Base-by-base conservation (phyloP, 23 tunicate species). In the Pegea sp. region DNA sequence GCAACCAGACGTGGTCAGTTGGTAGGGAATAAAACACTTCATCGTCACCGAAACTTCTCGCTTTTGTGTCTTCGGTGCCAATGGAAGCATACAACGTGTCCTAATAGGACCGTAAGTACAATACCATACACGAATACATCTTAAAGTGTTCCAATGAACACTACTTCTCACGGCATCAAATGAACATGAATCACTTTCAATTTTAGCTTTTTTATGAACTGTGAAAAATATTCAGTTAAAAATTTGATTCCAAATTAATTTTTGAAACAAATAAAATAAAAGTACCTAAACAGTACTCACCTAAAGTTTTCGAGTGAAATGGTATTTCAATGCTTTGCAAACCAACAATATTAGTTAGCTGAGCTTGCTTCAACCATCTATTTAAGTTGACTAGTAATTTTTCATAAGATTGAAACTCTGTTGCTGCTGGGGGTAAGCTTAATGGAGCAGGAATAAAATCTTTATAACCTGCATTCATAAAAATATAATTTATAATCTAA, bases 1-100 rank as follows among this genome's bases (percentile, higher is more conserved):
- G 31, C 89, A 77, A 1, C 89, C 75, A 4, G 56, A 43, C 20
- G 60, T 62, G 57, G 89, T 77, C 24, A 77, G 32, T 53, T 77
- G 75, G 1, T 44, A 46, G 0, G 89, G 89, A 4, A 68, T 60
- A 48, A 77, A 62, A 24, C 71, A 64, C 5, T 56, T 32, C 25
- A 77, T 44, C 5, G 64, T 16, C 13, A 38, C 46, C 13, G 72
- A 34, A 65, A 42, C 42, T 59, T 49, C 30, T 31, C 26, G 2
- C 18, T 52, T 24, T 38, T 23, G 16, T 27, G 62, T 30, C 2
- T 55, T 33, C 31, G 62, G 30, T 19, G 29, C 7, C 29, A 48
- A n/a, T 22, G 31, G 27, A 4, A 21, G 30, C 34, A 3, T 27
- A 5, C n/a, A n/a, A n/a, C n/a, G n/a, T n/a, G n/a, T 22, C 20